Evolutionary conservation across 2,797 vertebrate species (phyloP).

Genomic region (Glossophaga mutica): DNA sequence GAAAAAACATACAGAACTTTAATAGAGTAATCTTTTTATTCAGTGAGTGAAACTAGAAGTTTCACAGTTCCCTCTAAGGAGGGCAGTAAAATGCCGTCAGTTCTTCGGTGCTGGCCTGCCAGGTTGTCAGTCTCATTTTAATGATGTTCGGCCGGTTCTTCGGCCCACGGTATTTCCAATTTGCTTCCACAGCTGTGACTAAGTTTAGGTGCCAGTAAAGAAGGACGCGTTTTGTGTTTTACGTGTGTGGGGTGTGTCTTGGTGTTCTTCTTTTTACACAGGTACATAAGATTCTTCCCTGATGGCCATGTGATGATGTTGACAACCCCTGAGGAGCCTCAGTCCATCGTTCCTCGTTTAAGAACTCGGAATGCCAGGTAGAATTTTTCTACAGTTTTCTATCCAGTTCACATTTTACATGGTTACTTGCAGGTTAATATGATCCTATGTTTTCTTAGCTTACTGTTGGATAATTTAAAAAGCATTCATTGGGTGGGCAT

Average conservation of each 20-base stretch:
- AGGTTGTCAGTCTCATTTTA: not conserved
- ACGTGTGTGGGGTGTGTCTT: not conserved
- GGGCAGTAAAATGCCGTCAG: not conserved
- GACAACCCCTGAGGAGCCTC: conserved; percentile 95
- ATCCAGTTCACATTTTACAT: not conserved
- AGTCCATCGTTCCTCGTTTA: conserved; percentile 91
- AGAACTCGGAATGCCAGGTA: conserved; percentile 92
- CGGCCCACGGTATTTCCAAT: not conserved
- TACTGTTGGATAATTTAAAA: not conserved
- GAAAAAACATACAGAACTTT: not conserved
- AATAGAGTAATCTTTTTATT: not conserved
- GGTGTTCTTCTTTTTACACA: conserved; percentile 76
- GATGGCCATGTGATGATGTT: conserved; percentile 96
- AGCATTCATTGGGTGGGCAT: not conserved
- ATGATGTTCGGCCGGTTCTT: not conserved
- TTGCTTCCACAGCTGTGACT: not conserved
- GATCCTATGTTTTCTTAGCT: not conserved
- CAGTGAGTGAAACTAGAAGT: not conserved
- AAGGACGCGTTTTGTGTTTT: not conserved
- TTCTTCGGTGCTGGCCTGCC: not conserved
- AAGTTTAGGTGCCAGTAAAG: not conserved
- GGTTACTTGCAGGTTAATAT: not conserved
- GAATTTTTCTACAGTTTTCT: not conserved
- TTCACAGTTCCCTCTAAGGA: not conserved
- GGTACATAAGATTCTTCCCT: conserved; percentile 97